Base-by-base conservation (phyloP, 2,888 invertebrate genomes). In the Ophioninae sp. region DNA sequence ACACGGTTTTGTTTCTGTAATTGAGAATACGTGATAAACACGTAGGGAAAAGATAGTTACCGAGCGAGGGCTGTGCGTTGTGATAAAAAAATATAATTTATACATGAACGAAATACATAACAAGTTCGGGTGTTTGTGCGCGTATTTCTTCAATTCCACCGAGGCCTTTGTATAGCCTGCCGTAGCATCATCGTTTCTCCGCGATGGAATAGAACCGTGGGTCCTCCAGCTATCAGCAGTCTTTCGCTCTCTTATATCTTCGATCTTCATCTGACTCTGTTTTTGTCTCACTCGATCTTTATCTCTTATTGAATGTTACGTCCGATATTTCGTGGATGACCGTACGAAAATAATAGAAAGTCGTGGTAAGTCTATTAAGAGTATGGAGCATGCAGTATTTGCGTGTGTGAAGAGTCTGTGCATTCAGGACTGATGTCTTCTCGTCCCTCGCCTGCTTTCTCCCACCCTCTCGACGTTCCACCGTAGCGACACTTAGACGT, bases 401-500 rank as follows among this genome's bases (percentile, higher is more conserved):
- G 6, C 5, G 7, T 22, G 9, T 59, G 0, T 71, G 20, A 10
- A 51, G 44, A 51, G 44, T 51, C 37, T 72, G 13, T 8, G 22
- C 20, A 37, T 72, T 61, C 41, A 39, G 1, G 22, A 6, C 17
- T 61, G 22, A 20, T 65, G 41, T 17, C 41, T 41, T 73, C 83
- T 75, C 65, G 58, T 58, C 39, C 68, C 65, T 67, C 79, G 37
- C 63, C 67, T 51, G 76, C 61, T 63, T 56, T 69, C 44, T 73
- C 41, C 56, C 58, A 22, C 51, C 74, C 78, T 84, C 65, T 84
- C 67, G 65, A 69, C 81, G 65, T 51, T 68, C 64, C 81, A 85
- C 81, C 85, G 83, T 86, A 86, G 86, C 87, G 87, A 86, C 87
- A 85, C 87, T 88, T 88, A 88, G 67, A 83, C 80, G 71, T 73